Evolutionary conservation across 30 jellyfish, hydroid and myxozoan genomes (phyloP).

Genomic region (Hydractinia symbiolongicarpus): DNA sequence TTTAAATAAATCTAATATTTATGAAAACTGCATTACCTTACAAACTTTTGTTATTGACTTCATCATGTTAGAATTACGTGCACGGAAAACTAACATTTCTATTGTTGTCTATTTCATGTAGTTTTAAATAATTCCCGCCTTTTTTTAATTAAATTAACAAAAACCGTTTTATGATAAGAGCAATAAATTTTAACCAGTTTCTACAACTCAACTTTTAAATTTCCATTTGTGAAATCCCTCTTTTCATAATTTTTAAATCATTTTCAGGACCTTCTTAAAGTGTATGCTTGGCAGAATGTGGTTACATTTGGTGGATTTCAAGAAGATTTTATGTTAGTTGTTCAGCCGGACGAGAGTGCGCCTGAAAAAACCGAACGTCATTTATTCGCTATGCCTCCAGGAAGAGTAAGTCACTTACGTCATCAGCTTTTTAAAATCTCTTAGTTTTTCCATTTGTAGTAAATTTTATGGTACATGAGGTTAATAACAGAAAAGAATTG

Average conservation of each 20-base stretch:
- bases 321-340: constrained; percentile 91
- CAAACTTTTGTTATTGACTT: too few species aligned
- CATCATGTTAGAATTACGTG: too few species aligned
- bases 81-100: too few species aligned
- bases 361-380: constrained; percentile 66
- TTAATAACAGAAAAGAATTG: neutral
- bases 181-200: neutral
- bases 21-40: too few species aligned
- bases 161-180: neutral
- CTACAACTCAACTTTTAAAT: neutral
- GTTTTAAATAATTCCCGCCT: neutral
- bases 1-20: too few species aligned
- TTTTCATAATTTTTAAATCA: neutral
- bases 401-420: constrained; percentile 48
- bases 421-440: neutral
- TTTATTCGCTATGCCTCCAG: constrained; percentile 90
- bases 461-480: neutral
- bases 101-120: neutral
- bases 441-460: too few species aligned
- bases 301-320: constrained; percentile 92
- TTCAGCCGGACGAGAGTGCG: constrained; percentile 47
- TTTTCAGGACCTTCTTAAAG: constrained; percentile 26
- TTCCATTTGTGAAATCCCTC: neutral
- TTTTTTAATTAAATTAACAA: neutral
- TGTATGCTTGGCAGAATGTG: constrained; percentile 52